phyloP scores from a whole-genome alignment of 1,140 invertebrate genomes.

The Zophobas atratus region DNA sequence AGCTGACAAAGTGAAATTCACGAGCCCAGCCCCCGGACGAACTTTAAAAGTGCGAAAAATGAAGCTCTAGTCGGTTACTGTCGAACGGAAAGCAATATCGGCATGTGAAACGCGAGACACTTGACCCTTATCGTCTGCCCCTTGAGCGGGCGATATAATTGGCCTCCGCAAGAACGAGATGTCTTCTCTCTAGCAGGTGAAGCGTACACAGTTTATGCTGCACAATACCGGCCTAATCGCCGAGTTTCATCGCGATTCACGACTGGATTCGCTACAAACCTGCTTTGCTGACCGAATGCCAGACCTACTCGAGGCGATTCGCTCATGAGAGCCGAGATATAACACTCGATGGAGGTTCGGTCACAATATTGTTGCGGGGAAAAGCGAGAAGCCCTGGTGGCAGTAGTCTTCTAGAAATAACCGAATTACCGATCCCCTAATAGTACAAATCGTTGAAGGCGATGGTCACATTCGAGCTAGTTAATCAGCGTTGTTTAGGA shows the following conservation, averaged over 20 bases:
- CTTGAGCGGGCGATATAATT: constrained; percentile 43
- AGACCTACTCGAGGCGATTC: too few relatives aligned
- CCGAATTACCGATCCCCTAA: too few relatives aligned
- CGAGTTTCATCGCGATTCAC: constrained; percentile 33
- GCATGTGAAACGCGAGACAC: constrained; percentile 38
- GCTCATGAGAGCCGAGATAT: too few relatives aligned
- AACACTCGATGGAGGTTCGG: too few relatives aligned
- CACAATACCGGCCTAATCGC: constrained; percentile 26
- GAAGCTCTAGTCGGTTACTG: constrained; percentile 21
- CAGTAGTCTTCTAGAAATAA: too few relatives aligned
- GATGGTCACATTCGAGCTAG: too few relatives aligned
- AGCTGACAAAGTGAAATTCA: constrained; percentile 49
- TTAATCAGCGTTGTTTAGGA: too few relatives aligned
- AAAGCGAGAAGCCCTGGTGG: too few relatives aligned
- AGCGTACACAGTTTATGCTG: constrained; percentile 31
- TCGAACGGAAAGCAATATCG: constrained; percentile 19
- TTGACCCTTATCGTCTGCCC: constrained; percentile 47
- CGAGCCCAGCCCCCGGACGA: constrained; percentile 17
- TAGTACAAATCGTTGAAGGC: too few relatives aligned
- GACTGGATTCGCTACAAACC: constrained; percentile 18
- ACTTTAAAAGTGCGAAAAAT: constrained; percentile 42
- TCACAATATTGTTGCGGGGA: too few relatives aligned
- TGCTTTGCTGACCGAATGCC: not conserved
- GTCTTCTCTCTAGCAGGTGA: constrained; percentile 47
- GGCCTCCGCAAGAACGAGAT: constrained; percentile 38